Conservation (phyloP, 1,140 invertebrate genomes). For the Meloidogyne hapla region DNA sequence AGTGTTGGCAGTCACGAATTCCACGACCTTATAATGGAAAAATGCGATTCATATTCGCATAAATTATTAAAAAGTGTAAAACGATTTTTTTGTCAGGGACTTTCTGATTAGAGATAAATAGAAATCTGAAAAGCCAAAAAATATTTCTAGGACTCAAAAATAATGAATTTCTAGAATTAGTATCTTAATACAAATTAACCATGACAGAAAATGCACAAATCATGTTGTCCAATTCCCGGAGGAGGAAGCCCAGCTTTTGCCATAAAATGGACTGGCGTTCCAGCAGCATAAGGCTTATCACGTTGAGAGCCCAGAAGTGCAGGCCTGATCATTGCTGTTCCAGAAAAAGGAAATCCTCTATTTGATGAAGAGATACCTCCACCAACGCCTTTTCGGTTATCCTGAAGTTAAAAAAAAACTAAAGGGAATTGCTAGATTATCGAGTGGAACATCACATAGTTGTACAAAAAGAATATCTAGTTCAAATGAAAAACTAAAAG, state of each 20-base stretch:
- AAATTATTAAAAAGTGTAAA: too few species aligned
- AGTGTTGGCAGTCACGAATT: slow-evolving; percentile 61
- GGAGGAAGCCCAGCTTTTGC: slow-evolving; percentile 62
- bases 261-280: slow-evolving; percentile 64
- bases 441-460: too few species aligned
- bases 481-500: neutral
- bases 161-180: too few species aligned
- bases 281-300: slow-evolving; percentile 55
- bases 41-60: too few species aligned
- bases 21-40: slow-evolving; percentile 33
- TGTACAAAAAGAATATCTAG: too few species aligned
- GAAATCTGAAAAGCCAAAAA: too few species aligned
- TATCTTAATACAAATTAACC: neutral
- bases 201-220: slow-evolving; percentile 63
- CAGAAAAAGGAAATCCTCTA: slow-evolving; percentile 56
- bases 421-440: too few species aligned
- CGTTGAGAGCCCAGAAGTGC: slow-evolving; percentile 32
- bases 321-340: slow-evolving; percentile 56
- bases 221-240: slow-evolving; percentile 61
- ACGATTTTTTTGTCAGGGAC: too few species aligned
- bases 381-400: slow-evolving; percentile 5
- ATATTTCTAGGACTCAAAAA: too few species aligned
- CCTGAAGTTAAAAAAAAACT: too few species aligned
- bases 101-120: too few species aligned
- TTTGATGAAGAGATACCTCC: slow-evolving; percentile 38